A percentile compares a stretch with the other conserved stretches of the same genome.
Conservation (phyloP, 1,140 invertebrate species). For the Lordiphosa stackelbergi region DNA sequence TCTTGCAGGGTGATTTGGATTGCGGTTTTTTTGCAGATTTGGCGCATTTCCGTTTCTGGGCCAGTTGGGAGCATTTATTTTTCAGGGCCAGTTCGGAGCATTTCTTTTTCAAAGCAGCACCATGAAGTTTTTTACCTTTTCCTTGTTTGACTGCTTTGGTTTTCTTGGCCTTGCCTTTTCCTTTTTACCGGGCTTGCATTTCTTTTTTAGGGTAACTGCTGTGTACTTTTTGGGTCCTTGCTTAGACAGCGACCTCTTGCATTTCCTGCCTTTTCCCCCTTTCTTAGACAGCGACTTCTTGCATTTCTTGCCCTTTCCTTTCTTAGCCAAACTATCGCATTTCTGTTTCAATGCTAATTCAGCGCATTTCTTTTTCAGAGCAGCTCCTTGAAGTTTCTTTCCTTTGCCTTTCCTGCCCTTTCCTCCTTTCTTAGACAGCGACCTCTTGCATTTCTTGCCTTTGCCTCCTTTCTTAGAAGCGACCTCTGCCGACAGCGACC, state of each 20-base stretch:
- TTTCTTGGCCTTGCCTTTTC: neutral
- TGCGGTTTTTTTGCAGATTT: neutral
- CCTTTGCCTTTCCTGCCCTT: neutral
- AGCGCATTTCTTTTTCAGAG: no score
- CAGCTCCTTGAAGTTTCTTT: no score
- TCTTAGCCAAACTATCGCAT: neutral
- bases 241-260: no score
- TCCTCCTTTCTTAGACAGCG: neutral
- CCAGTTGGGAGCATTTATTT: neutral
- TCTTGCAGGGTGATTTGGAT: neutral
- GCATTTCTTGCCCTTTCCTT: conserved; percentile 3
- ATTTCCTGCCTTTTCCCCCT: conserved; percentile 1
- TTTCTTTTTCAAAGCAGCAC: conserved; percentile 3
- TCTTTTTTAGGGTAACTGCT: neutral
- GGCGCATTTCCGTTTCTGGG: neutral
- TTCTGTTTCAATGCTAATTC: no score
- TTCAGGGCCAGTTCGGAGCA: neutral
- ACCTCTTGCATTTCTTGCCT: neutral
- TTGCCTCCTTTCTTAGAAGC: neutral
- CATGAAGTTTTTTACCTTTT: neutral
- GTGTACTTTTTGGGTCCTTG: neutral
- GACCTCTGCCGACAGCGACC: neutral
- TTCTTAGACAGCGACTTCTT: no score
- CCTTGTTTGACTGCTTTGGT: conserved; percentile 1
- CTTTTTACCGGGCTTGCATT: neutral